These are phyloP conservation scores for Cryptocheilus praepositus DNA, from an alignment of 2,888 invertebrate genomes.

Conservation along the genomic window DNA sequence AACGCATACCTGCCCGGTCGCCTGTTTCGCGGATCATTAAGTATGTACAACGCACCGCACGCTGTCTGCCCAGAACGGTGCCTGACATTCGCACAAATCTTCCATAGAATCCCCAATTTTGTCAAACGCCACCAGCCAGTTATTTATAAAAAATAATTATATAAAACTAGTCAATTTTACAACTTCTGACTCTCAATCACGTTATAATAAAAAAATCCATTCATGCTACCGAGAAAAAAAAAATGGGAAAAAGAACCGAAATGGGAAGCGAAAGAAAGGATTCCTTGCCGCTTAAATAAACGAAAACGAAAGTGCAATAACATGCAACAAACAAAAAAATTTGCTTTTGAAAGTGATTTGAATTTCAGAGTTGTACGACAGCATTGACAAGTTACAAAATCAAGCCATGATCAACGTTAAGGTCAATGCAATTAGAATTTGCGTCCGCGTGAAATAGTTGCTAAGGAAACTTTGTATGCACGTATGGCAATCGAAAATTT, in stretches of 20 bases:
- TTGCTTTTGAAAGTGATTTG: constrained; percentile 62
- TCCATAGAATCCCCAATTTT: constrained; percentile 41
- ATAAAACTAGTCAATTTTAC: constrained; percentile 75
- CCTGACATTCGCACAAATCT: too few species aligned
- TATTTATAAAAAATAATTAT: constrained; percentile 75
- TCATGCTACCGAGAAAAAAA: constrained; percentile 42
- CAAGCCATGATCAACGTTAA: constrained; percentile 70
- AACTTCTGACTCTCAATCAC: constrained; percentile 73
- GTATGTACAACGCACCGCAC: too few species aligned
- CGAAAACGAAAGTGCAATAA: constrained; percentile 34
- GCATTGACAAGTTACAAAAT: constrained; percentile 69
- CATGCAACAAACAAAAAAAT: constrained; percentile 22
- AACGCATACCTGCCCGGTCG: too few species aligned
- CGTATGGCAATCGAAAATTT: constrained; percentile 41
- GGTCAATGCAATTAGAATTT: constrained; percentile 50
- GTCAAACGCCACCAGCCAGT: constrained; percentile 69
- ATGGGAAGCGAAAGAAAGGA: neutral
- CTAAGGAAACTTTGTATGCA: constrained; percentile 47
- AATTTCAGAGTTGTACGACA: constrained; percentile 73
- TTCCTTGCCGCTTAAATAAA: constrained; percentile 11
- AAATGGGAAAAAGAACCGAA: constrained; percentile 14
- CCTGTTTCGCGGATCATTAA: too few species aligned
- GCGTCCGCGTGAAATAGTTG: constrained; percentile 33
- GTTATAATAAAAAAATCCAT: constrained; percentile 63
- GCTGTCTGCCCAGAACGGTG: too few species aligned